phyloP scores from a whole-genome alignment of 1,140 invertebrate genomes.

The Dinoponera quadriceps region DNA sequence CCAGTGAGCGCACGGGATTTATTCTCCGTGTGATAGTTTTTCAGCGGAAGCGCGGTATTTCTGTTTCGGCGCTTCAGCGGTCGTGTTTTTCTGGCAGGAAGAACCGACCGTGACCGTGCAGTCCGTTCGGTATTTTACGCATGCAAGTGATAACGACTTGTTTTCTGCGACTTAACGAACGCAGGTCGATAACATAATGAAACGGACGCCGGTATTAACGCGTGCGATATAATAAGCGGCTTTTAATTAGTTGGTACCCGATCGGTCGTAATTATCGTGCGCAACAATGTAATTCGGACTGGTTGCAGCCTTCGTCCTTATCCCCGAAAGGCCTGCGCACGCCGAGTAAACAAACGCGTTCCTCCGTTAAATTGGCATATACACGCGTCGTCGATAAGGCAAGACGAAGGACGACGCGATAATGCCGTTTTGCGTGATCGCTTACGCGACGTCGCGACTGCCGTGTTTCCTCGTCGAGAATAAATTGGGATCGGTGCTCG shows the following conservation, averaged over 20 bases:
- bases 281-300: not conserved
- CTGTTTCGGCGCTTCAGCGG: too few relatives aligned
- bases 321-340: not conserved
- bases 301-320: conserved; percentile 46
- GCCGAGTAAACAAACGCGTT: conserved; percentile 53
- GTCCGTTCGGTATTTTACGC: too few relatives aligned
- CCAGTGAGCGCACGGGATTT: too few relatives aligned
- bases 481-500: conserved; percentile 49
- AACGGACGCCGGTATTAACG: too few relatives aligned
- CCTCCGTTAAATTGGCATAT: conserved; percentile 47
- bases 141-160: too few relatives aligned
- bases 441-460: not conserved
- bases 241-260: conserved; percentile 35
- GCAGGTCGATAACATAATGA: too few relatives aligned
- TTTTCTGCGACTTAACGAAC: too few relatives aligned
- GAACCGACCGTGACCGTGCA: too few relatives aligned
- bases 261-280: conserved; percentile 17
- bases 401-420: conserved; percentile 14
- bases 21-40: too few relatives aligned
- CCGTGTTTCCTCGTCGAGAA: conserved; percentile 29
- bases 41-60: too few relatives aligned
- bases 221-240: too few relatives aligned
- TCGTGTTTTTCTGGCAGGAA: too few relatives aligned
- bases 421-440: not conserved
- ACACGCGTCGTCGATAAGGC: conserved; percentile 50